phyloP scores from a whole-genome alignment of 2,888 invertebrate species.

The Campoplex capitator region DNA sequence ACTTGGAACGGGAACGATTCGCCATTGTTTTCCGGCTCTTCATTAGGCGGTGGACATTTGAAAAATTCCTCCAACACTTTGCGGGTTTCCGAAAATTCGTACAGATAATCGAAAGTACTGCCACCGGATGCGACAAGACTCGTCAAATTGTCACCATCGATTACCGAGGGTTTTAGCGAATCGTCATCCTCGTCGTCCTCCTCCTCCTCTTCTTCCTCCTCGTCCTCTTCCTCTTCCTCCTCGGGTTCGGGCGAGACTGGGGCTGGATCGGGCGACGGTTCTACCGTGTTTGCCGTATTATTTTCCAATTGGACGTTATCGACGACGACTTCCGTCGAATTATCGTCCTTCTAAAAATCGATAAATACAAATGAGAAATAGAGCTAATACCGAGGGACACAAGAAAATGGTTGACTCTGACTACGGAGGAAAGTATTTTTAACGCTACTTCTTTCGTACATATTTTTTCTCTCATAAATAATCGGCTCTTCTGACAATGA shows the following conservation, averaged over 20 bases:
- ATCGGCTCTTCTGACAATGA: no score
- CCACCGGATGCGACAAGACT: conserved; percentile 82
- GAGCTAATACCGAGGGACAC: not conserved
- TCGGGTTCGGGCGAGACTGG: conserved; percentile 60
- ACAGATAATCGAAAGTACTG: conserved; percentile 93
- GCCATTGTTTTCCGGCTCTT: conserved; percentile 85
- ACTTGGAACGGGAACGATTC: conserved; percentile 85
- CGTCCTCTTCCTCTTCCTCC: conserved; percentile 62
- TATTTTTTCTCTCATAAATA: not conserved
- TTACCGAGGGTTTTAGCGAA: conserved; percentile 75
- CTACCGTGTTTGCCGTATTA: conserved; percentile 63
- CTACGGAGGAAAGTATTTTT: not conserved
- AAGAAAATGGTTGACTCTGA: not conserved
- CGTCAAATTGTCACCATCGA: conserved; percentile 81
- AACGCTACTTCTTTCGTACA: no score
- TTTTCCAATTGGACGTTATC: conserved; percentile 67
- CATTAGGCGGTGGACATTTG: conserved; percentile 90
- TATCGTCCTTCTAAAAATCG: conserved; percentile 78
- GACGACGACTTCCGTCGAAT: conserved; percentile 70
- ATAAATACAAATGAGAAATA: conserved; percentile 8
- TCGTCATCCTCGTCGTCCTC: conserved; percentile 71
- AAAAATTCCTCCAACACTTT: conserved; percentile 97
- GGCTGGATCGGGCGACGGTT: conserved; percentile 55
- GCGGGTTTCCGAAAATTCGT: conserved; percentile 96
- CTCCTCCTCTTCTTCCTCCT: conserved; percentile 68